Conservation (phyloP, 2,797 vertebrate genomes). For the Fratercula arctica region DNA sequence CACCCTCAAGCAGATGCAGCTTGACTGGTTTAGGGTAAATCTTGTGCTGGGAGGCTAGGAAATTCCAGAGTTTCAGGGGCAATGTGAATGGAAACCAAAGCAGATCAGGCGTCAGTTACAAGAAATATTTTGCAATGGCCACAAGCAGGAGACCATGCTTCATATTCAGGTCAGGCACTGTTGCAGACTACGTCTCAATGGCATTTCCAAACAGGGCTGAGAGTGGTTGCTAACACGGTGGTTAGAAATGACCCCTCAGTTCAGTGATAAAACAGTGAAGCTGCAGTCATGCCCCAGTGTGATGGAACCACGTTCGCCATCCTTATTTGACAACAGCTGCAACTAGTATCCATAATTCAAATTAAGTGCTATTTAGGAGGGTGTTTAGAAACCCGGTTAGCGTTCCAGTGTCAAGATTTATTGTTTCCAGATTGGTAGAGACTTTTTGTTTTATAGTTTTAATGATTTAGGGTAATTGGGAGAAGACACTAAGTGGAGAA, state of each 20-base stretch:
- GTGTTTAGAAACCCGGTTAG: conserved; percentile 7
- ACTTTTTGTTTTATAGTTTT: conserved; percentile 42
- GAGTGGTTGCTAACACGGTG: accelerated
- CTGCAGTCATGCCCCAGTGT: not conserved
- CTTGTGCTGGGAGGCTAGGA: not conserved
- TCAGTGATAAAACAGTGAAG: not conserved
- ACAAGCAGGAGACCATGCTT: not conserved
- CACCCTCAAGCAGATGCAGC: not conserved
- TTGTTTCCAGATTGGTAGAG: conserved; percentile 56
- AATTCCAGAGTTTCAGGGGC: not conserved
- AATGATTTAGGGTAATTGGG: conserved; percentile 9
- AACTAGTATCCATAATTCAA: conserved; percentile 54
- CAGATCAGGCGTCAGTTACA: not conserved
- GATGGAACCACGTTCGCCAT: not conserved
- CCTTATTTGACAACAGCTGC: conserved; percentile 45
- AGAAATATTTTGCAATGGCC: not conserved
- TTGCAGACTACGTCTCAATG: not conserved
- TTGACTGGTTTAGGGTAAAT: not conserved
- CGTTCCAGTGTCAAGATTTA: conserved; percentile 51
- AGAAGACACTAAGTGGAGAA: not conserved
- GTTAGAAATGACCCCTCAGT: not conserved
- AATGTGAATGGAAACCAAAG: not conserved
- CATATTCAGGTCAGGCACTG: not conserved
- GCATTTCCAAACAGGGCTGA: not conserved
- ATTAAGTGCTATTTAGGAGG: conserved; percentile 48